Percentiles rank a stretch among this genome's conserved stretches.
phyloP scores from a whole-genome alignment of 2,797 vertebrate genomes.

The Salarias fasciatus region DNA sequence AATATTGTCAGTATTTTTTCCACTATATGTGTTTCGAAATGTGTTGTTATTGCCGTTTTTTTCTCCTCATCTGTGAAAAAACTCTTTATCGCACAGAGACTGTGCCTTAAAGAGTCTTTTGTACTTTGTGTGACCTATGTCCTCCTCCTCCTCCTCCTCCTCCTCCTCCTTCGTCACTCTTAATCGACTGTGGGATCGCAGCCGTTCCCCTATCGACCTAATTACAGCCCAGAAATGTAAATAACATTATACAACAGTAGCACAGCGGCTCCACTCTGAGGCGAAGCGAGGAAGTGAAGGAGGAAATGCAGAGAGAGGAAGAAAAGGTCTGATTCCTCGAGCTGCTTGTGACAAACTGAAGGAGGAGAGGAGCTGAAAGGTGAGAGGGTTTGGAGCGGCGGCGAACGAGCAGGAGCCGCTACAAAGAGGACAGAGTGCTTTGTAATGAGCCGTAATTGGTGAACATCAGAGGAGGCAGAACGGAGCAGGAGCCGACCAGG shows the following conservation, averaged over 20 bases:
- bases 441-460: conserved; percentile 52
- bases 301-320: no score
- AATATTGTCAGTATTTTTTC: no score
- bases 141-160: conserved; percentile 50
- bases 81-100: not conserved
- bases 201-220: conserved; percentile 88
- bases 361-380: not conserved
- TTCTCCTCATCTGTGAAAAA: no score
- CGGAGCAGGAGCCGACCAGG: conserved; percentile 36
- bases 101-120: conserved; percentile 2
- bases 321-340: no score
- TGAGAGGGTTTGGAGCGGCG: not conserved
- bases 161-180: conserved; percentile 53
- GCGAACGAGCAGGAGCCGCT: not conserved
- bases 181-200: conserved; percentile 89
- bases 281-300: no score
- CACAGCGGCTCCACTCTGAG: no score
- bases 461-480: conserved; percentile 59
- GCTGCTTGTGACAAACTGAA: not conserved
- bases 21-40: no score
- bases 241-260: conserved; percentile 87
- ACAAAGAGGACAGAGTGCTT: conserved; percentile 1
- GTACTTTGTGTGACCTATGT: conserved; percentile 55
- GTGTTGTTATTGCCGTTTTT: no score
- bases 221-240: conserved; percentile 89